Percentiles rank a stretch among this genome's conserved stretches.
phyloP scores from a whole-genome alignment of 2,797 vertebrate genomes.

The Takifugu rubripes region DNA sequence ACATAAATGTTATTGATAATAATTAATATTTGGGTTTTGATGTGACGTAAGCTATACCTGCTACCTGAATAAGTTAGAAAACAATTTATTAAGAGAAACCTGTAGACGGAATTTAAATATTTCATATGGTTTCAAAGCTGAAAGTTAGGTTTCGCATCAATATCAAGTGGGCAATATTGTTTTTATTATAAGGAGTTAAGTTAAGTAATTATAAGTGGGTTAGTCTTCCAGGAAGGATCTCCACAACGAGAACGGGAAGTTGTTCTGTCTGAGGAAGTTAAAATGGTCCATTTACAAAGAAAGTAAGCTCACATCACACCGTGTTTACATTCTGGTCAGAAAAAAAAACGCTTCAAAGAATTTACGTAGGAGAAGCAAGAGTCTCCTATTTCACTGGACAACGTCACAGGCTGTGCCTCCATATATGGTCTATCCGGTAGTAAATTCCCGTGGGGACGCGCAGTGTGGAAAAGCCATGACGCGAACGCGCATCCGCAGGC shows the following conservation, averaged over 20 bases:
- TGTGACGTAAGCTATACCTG: too few relatives aligned
- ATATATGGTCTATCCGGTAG: slow-evolving; percentile 74
- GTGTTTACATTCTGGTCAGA: slow-evolving; percentile 49
- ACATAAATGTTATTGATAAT: not conserved
- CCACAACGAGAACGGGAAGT: not conserved
- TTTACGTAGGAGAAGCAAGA: slow-evolving; percentile 38
- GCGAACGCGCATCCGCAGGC: slow-evolving; percentile 46
- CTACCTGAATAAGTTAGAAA: too few relatives aligned
- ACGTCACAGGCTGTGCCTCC: slow-evolving; percentile 51
- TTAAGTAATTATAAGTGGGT: too few relatives aligned
- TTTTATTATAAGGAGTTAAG: too few relatives aligned
- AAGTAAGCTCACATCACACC: slow-evolving; percentile 2
- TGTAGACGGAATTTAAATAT: too few relatives aligned
- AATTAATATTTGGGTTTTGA: too few relatives aligned
- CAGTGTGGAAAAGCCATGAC: slow-evolving; percentile 73
- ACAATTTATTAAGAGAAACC: too few relatives aligned
- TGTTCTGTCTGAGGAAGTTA: slow-evolving; percentile 9
- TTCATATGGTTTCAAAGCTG: too few relatives aligned
- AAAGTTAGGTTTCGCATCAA: too few relatives aligned
- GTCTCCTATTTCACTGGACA: slow-evolving; percentile 19
- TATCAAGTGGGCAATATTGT: too few relatives aligned
- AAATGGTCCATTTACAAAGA: not conserved
- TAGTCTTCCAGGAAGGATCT: not conserved
- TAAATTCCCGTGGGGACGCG: slow-evolving; percentile 50
- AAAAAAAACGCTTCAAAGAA: slow-evolving; percentile 32